Conservation (phyloP, 1,140 invertebrate species). For the Maniola jurtina region DNA sequence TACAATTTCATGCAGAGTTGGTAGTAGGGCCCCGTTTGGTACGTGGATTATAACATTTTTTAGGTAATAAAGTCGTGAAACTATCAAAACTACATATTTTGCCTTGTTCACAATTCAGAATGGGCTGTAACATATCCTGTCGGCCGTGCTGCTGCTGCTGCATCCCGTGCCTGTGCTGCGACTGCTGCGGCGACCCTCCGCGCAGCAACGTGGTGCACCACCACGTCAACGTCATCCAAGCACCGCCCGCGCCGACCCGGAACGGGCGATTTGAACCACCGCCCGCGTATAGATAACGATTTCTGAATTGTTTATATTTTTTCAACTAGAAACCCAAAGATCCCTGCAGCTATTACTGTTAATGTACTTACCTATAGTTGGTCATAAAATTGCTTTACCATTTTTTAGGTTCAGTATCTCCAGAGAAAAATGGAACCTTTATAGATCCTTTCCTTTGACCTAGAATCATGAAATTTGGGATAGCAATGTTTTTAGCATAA, state of each 20-base stretch:
- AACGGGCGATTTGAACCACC: constrained; percentile 38
- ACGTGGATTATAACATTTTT: too few species aligned
- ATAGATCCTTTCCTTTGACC: too few species aligned
- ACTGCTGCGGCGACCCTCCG: constrained; percentile 54
- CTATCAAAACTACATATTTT: neutral
- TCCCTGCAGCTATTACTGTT: neutral
- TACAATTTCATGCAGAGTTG: too few species aligned
- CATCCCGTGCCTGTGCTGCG: constrained; percentile 63
- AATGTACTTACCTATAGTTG: too few species aligned
- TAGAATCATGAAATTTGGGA: too few species aligned
- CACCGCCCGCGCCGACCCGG: constrained; percentile 24
- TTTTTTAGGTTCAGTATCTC: too few species aligned
- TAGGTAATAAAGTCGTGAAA: too few species aligned
- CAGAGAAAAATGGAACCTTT: too few species aligned
- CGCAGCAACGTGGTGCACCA: constrained; percentile 43
- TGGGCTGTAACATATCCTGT: constrained; percentile 68
- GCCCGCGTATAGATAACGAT: constrained; percentile 50
- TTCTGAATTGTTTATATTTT: neutral
- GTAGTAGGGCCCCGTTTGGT: too few species aligned
- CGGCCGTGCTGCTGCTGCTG: constrained; percentile 69
- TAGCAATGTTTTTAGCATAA: too few species aligned
- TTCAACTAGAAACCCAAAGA: neutral
- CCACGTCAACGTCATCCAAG: constrained; percentile 37
- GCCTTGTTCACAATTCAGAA: constrained; percentile 45
- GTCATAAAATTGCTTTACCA: too few species aligned